These are phyloP conservation scores for Drosophila helvetica DNA, from an alignment of 2,888 invertebrate genomes.

Conservation along the genomic window DNA sequence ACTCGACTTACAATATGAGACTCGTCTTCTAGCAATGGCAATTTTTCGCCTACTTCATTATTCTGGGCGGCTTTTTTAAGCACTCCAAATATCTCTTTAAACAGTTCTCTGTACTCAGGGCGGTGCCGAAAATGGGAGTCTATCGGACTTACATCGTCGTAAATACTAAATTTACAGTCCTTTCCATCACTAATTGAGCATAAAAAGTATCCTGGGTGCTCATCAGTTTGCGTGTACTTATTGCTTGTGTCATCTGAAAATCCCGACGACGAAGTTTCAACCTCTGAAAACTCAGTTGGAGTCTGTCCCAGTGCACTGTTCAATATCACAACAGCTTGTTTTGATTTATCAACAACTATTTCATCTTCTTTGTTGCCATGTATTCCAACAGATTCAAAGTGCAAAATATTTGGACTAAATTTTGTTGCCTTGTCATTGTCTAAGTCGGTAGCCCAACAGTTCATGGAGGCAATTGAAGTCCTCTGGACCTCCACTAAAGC, in stretches of 20 bases:
- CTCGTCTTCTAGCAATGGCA: conserved; percentile 89
- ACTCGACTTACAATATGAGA: not conserved
- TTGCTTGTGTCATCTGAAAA: conserved; percentile 93
- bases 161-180: conserved; percentile 93
- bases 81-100: conserved; percentile 93
- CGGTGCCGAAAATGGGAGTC: conserved; percentile 92
- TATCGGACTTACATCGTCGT: conserved; percentile 91
- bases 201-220: conserved; percentile 91
- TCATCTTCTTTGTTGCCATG: conserved; percentile 73
- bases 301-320: conserved; percentile 86
- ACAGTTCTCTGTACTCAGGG: conserved; percentile 91
- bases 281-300: conserved; percentile 92
- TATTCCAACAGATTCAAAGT: conserved; percentile 16
- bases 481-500: conserved; percentile 91
- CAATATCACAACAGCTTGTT: conserved; percentile 16
- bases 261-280: conserved; percentile 93
- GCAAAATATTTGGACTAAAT: conserved; percentile 84
- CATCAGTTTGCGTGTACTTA: conserved; percentile 92
- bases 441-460: conserved; percentile 83
- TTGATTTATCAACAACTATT: conserved; percentile 65
- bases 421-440: conserved; percentile 91
- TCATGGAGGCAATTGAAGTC: conserved; percentile 86
- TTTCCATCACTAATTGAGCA: conserved; percentile 94
- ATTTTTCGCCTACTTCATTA: conserved; percentile 91
- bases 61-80: conserved; percentile 93